Evolutionary conservation across 2,113 vertebrate genomes (phyloP).

Genomic region (Haemorhous mexicanus): DNA sequence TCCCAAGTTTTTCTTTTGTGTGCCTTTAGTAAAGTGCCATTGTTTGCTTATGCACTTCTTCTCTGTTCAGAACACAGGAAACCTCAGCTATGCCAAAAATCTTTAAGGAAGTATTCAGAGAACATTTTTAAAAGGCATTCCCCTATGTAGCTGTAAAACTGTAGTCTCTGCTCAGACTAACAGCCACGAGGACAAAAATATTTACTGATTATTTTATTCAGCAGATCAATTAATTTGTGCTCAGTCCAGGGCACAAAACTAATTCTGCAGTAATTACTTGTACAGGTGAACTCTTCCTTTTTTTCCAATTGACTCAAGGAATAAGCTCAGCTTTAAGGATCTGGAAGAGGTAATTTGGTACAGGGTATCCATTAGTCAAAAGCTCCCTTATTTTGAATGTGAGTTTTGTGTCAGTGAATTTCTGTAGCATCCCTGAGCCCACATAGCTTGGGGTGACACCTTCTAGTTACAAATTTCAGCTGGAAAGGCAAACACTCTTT

Average conservation of each 20-base stretch:
- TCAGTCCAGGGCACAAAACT: neutral
- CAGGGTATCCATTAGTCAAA: neutral
- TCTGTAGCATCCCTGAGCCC: neutral
- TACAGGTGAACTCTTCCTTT: neutral
- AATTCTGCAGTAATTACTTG: neutral
- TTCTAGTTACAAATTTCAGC: neutral
- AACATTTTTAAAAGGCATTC: neutral
- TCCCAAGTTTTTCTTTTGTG: neutral
- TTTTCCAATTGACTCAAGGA: neutral
- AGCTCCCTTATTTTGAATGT: neutral
- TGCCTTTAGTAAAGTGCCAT: neutral
- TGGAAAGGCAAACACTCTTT: neutral
- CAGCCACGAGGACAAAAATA: neutral
- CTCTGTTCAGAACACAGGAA: slow-evolving; percentile 17
- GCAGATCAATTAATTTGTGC: neutral
- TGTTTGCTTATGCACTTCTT: slow-evolving; percentile 13
- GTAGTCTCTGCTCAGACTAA: neutral
- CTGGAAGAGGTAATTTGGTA: neutral
- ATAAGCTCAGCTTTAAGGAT: neutral
- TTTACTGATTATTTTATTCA: neutral
- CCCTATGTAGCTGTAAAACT: neutral
- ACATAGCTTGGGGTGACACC: accelerated
- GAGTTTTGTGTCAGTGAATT: neutral
- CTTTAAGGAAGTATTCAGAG: neutral
- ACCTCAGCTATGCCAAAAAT: slow-evolving; percentile 11